phyloP scores from a whole-genome alignment of 2,797 vertebrate genomes.

The Rhynchotus rufescens region DNA sequence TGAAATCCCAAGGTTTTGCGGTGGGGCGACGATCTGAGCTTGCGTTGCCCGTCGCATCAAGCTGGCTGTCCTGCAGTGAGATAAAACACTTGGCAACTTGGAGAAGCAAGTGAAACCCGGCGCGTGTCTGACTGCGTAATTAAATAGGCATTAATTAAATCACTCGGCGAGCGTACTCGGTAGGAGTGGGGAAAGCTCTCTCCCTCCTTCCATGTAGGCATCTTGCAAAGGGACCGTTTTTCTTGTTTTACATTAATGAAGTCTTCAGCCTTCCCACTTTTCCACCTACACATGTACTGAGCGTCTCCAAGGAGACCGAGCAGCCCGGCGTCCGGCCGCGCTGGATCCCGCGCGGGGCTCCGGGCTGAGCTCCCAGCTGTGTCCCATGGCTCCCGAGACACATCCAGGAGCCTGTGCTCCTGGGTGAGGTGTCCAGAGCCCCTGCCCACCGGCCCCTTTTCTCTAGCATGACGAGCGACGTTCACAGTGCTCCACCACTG shows the following conservation, averaged over 20 bases:
- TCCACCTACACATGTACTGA: conserved; percentile 83
- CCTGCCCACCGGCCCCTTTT: neutral
- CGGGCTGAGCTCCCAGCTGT: conserved; percentile 66
- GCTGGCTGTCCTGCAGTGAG: neutral
- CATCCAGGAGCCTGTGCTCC: neutral
- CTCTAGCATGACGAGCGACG: neutral
- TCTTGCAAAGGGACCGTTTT: conserved; percentile 82
- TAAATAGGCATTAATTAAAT: conserved; percentile 70
- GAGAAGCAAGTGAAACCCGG: conserved; percentile 40
- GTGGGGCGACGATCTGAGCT: fast-evolving
- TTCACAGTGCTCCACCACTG: neutral
- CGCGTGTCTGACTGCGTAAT: conserved; percentile 60
- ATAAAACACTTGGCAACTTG: conserved; percentile 17
- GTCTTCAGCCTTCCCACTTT: conserved; percentile 84
- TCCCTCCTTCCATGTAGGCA: conserved; percentile 72
- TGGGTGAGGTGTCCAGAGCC: neutral
- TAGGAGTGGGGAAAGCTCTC: conserved; percentile 67
- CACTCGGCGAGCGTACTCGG: conserved; percentile 56
- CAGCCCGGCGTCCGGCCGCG: conserved; percentile 75
- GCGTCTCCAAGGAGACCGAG: conserved; percentile 84
- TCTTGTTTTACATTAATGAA: conserved; percentile 85
- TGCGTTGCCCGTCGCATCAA: neutral
- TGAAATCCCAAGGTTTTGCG: neutral
- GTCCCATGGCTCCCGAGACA: conserved; percentile 40
- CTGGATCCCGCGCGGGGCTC: conserved; percentile 68